Evolutionary conservation across 2,113 vertebrate species (phyloP), one percentile per base, ranked within the genome.

Genomic region (Thamnaconus septentrionalis): DNA sequence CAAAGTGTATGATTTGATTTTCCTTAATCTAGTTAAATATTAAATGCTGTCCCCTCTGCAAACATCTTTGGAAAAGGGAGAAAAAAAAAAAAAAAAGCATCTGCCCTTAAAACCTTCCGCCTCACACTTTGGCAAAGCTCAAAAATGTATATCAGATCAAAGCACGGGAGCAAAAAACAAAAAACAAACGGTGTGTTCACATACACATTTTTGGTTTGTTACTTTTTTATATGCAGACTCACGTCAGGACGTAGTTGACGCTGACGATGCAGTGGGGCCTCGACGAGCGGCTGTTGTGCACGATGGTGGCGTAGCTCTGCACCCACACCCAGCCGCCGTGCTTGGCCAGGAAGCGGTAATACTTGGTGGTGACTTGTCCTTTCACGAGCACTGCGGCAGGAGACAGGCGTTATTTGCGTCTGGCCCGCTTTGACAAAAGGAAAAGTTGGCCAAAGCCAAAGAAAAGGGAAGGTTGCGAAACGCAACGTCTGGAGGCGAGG

Each of bases 231-330:
- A 2, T 46, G n/a, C 50, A 60, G 6, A 96, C 97, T 98, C 89
- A 99, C 97, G 97, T 99, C 80, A 99, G 96, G 7, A 98, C 97
- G 0, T 98, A 99, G 92, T 99, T 98, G 80, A 99, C 96, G 53
- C 97, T 99, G 93, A 99, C 97, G 49, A 99, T 97, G 82, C 97
- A 99, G 89, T 99, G 96, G 0, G 97, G 97, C 69, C 97, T 87
- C 9, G 96, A 98, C 0, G 96, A 98, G 61, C 97, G 94, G 87
- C 96, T 99, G 92, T 98, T 98, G 94, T 98, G 96, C 6, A 97
- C 96, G 39, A 98, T 98, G 71, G 97, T 98, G 55, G 97, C 96
- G 3, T 98, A 98, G 83, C 96, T 99, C 91, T 99, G 96, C 42
- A 98, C 94, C 97, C 97, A 98, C 1, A 98, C 97, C 97, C 97